Conservation (phyloP, 53 echinoderm and acorn worm genomes). For the Glandiceps talaboti region DNA sequence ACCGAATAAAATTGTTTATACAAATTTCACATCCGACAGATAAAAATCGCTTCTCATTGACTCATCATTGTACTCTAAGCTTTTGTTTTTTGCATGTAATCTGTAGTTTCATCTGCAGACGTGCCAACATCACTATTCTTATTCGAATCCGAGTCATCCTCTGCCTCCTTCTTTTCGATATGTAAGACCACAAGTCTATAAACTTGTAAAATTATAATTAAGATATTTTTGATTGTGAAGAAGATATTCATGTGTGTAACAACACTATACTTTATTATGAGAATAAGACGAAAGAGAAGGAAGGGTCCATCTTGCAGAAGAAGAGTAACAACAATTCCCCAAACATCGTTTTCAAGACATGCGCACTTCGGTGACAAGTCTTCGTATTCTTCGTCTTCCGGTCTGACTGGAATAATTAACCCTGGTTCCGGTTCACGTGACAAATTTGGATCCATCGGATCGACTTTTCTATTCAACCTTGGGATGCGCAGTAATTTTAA, state of each 20-base stretch:
- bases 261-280: conserved; percentile 46
- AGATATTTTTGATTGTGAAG: conserved; percentile 71
- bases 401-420: conserved; percentile 49
- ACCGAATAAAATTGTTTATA: too few species aligned
- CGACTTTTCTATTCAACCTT: conserved; percentile 4
- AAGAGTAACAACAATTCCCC: conserved; percentile 60
- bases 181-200: conserved; percentile 68
- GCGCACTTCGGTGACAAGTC: conserved; percentile 41
- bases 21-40: too few species aligned
- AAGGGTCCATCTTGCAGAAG: conserved; percentile 81
- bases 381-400: conserved; percentile 57
- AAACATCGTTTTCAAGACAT: conserved; percentile 76
- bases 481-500: neutral
- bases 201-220: conserved; percentile 57
- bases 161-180: conserved; percentile 16
- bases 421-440: conserved; percentile 9
- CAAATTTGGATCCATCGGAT: conserved; percentile 3
- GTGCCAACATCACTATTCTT: neutral
- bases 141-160: conserved; percentile 16
- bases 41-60: too few species aligned
- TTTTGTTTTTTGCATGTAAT: too few species aligned
- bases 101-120: too few species aligned
- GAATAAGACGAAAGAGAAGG: conserved; percentile 62
- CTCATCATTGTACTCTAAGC: too few species aligned
- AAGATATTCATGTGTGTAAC: conserved; percentile 69